Evolutionary conservation across 2,113 vertebrate genomes (phyloP).

Genomic region (Peromyscus leucopus): DNA sequence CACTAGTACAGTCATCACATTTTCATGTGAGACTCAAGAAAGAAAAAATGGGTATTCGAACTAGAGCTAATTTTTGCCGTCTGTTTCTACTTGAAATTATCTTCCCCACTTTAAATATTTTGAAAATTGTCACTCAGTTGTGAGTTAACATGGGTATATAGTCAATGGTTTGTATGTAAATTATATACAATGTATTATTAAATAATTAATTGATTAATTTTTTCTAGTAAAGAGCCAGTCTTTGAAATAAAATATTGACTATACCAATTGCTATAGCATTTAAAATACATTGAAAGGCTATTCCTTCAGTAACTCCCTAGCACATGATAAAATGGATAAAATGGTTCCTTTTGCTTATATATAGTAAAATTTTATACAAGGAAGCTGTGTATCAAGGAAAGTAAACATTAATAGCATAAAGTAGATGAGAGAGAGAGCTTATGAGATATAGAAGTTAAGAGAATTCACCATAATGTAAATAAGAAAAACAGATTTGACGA

Average conservation of each 20-base stretch:
- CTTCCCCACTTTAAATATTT: neutral
- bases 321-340: neutral
- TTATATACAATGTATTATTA: neutral
- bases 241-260: neutral
- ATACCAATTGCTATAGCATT: neutral
- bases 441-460: neutral
- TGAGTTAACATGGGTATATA: neutral
- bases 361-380: neutral
- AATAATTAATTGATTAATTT: neutral
- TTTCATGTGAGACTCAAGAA: neutral
- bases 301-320: neutral
- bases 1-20: neutral
- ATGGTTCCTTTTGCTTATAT: neutral
- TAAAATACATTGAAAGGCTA: neutral
- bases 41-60: neutral
- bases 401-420: neutral
- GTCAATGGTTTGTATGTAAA: neutral
- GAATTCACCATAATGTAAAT: neutral
- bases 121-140: neutral
- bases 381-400: neutral
- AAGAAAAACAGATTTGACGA: neutral
- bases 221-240: too few relatives aligned
- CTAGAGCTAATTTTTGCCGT: neutral
- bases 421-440: neutral
- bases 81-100: neutral